Base-by-base conservation (phyloP, 2,113 vertebrate species). In the Elachura formosa region DNA sequence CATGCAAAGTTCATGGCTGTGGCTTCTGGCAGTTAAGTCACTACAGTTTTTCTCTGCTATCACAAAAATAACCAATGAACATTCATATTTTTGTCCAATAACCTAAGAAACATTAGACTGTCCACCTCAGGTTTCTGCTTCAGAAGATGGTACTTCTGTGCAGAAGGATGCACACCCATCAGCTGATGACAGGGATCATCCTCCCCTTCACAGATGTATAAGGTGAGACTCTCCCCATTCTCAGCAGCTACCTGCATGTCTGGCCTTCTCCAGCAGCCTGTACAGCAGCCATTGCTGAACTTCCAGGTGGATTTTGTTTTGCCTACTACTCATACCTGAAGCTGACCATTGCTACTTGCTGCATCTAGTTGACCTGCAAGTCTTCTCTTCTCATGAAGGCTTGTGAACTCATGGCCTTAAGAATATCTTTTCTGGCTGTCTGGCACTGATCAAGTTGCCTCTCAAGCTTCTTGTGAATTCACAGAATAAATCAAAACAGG, bases 341-440 rank as follows among this genome's bases (percentile, higher is more conserved):
- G 26, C 14, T 40, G 12, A 67, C 10, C 0, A 0, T 43, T 68
- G 21, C n/a, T n/a, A n/a, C n/a, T 55, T 90, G 64, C 62, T 79
- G 12, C 43, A 72, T 24, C 40, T 52, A 51, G 38, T 0, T 63
- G 64, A 51, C 31, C 21, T 43, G 7, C 2, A 71, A 22, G 10
- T 33, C 33, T 46, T 49, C 41, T 63, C 23, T 59, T 79, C 40
- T 34, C 36, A 52, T 8, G 5, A 68, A 89, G 48, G n/a, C 38
- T 24, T 46, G 41, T 12, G 7, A 81, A 62, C 38, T 58, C 52
- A 72, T 3, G 5, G 28, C 40, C 31, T 48, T 40, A 45, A 6
- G 19, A 75, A 0, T 12, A 56, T 17, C 16, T 28, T 74, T 43
- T 20, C 64, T 78, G 34, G 9, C 29, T 78, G 26, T 21, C 19